Evolutionary conservation across 2,797 vertebrate species (phyloP), one percentile per base, ranked within the genome.

Genomic region (Oreonectes daqikongensis): DNA sequence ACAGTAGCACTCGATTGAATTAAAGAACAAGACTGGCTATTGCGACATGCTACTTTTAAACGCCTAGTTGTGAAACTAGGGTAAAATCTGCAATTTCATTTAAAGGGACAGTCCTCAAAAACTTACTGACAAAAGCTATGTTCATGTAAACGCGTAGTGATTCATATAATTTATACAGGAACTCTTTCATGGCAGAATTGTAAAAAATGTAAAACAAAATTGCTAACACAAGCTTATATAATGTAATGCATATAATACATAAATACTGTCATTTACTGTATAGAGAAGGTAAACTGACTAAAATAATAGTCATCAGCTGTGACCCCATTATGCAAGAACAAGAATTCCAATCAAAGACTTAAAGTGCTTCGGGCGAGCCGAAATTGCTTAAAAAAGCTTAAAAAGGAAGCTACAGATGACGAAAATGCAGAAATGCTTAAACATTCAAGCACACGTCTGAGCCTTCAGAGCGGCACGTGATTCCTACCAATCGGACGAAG

Each of bases 11-110:
- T 6, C 61, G 57, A 60, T 60, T 78, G 83, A 85, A 84, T 71
- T 70, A 72, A 79, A n/a, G 80, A 84, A 80, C 64, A 85, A 85
- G 75, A 82, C 61, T 73, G 76, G 78, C 75, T 78, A 75, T 76
- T 69, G 74, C 77, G 65, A 84, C 66, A 70, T 26, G 64, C 73
- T 42, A 63, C 69, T 77, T 65, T 69, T 77, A 50, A 69, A 59
- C 68, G 30, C 79, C 48, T 48, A 28, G 74, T 82, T 89, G 79
- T 69, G 67, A 88, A 84, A 89, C 22, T 26, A 60, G 78, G 83
- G 79, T 53, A 76, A 82, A 79, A 40, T 76, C 69, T 50, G 57
- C 44, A 32, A 22, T 80, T 78, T 64, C 42, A 28, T 82, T 53
- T 78, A 78, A 38, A 26, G 11, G 28, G 64, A 24, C 42, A 71